Evolutionary conservation across 2,113 vertebrate species (phyloP).

Genomic region (Archilochus colubris): DNA sequence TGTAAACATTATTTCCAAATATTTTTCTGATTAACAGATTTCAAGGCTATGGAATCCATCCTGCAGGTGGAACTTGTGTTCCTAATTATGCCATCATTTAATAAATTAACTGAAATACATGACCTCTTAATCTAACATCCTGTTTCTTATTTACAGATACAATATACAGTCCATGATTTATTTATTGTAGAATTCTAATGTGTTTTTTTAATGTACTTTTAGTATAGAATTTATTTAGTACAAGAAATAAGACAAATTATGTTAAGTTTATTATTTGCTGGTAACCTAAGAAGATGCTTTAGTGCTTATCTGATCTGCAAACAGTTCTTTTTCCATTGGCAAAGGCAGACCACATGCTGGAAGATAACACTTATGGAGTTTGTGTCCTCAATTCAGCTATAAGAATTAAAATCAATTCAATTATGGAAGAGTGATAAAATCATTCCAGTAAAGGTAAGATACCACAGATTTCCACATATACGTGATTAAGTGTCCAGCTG

Average conservation of each 20-base stretch:
- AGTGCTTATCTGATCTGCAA: neutral
- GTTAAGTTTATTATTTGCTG: neutral
- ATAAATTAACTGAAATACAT: neutral
- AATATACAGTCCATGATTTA: neutral
- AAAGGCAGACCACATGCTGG: neutral
- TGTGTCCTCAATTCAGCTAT: slow-evolving; percentile 15
- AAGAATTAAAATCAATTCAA: slow-evolving; percentile 33
- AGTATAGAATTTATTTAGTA: neutral
- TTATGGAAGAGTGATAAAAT: neutral
- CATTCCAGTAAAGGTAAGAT: neutral
- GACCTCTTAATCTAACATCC: neutral
- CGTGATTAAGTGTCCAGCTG: neutral
- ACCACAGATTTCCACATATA: neutral
- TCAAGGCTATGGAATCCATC: neutral
- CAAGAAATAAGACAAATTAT: slow-evolving; percentile 6
- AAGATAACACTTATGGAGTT: slow-evolving; percentile 28
- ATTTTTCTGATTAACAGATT: neutral
- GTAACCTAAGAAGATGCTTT: slow-evolving; percentile 4
- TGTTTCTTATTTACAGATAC: neutral
- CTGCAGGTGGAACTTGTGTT: neutral
- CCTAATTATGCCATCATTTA: neutral
- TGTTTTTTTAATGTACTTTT: neutral
- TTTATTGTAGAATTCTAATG: neutral
- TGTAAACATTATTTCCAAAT: neutral
- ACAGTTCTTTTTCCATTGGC: neutral